Conservation (phyloP, 2,888 invertebrate species). For the Phortica okadai region DNA sequence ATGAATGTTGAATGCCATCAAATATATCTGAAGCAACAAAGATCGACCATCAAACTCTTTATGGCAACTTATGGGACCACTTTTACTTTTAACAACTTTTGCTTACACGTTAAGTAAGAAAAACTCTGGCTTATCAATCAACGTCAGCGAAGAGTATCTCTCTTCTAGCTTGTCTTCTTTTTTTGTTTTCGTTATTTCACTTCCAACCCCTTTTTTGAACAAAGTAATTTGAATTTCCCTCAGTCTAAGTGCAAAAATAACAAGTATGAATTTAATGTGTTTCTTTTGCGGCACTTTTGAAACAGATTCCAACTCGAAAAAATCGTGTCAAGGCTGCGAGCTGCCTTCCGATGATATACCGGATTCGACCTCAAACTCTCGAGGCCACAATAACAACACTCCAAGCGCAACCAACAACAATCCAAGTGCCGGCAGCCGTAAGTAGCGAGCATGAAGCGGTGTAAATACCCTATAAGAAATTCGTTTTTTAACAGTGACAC, state of each 20-base stretch:
- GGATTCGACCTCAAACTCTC: slow-evolving; percentile 81
- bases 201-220: slow-evolving; percentile 44
- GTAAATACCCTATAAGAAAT: not conserved
- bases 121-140: slow-evolving; percentile 72
- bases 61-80: slow-evolving; percentile 52
- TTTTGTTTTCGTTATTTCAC: slow-evolving; percentile 45
- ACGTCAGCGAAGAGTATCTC: slow-evolving; percentile 59
- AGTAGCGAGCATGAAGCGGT: slow-evolving; percentile 45
- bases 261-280: slow-evolving; percentile 31
- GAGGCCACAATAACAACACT: slow-evolving; percentile 88
- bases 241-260: not conserved
- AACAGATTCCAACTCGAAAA: slow-evolving; percentile 80
- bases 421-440: slow-evolving; percentile 78
- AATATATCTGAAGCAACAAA: not conserved
- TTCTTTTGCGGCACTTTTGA: slow-evolving; percentile 46
- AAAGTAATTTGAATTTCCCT: not conserved
- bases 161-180: slow-evolving; percentile 50
- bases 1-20: no score
- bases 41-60: not conserved
- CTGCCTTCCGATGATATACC: slow-evolving; percentile 85
- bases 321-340: slow-evolving; percentile 87
- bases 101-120: slow-evolving; percentile 57
- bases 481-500: slow-evolving; percentile 67
- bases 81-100: slow-evolving; percentile 66
- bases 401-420: slow-evolving; percentile 88